phyloP scores from a whole-genome alignment of 2,888 invertebrate species.

The Meiosimyza platycephala region DNA sequence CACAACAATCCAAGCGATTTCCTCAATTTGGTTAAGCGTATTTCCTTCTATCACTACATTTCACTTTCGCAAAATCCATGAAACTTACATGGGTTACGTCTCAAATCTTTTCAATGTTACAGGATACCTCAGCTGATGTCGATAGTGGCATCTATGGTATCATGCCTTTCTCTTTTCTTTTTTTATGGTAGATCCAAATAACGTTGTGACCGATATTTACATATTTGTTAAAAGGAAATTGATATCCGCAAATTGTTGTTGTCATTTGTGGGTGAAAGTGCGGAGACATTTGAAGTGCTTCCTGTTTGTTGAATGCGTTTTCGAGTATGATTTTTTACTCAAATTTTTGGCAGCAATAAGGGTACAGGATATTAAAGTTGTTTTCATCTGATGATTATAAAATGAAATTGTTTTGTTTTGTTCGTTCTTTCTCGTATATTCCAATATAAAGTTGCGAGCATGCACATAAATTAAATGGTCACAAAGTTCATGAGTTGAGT shows the following conservation, averaged over 20 bases:
- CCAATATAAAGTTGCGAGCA: too few relatives aligned
- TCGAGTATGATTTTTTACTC: neutral
- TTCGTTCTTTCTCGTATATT: too few relatives aligned
- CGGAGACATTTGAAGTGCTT: neutral
- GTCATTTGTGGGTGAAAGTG: neutral
- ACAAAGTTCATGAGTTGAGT: too few relatives aligned
- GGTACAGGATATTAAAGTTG: too few relatives aligned
- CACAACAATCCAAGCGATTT: slow-evolving; percentile 14
- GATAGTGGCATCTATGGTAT: neutral
- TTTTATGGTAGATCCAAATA: neutral
- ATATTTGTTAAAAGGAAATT: slow-evolving; percentile 11
- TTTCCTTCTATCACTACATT: slow-evolving; percentile 12
- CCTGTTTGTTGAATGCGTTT: slow-evolving; percentile 5
- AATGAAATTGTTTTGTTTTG: too few relatives aligned
- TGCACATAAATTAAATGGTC: too few relatives aligned
- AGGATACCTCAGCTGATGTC: too few relatives aligned
- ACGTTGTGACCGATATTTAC: slow-evolving; percentile 6
- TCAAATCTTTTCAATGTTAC: neutral
- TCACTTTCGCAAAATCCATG: slow-evolving; percentile 1
- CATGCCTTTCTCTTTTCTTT: too few relatives aligned
- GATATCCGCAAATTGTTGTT: slow-evolving; percentile 7
- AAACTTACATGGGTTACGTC: neutral
- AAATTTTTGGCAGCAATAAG: too few relatives aligned
- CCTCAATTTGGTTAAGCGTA: slow-evolving; percentile 15
- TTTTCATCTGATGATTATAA: too few relatives aligned